Base-by-base conservation (phyloP, 2,113 vertebrate genomes). In the Accipiter virgatus region DNA sequence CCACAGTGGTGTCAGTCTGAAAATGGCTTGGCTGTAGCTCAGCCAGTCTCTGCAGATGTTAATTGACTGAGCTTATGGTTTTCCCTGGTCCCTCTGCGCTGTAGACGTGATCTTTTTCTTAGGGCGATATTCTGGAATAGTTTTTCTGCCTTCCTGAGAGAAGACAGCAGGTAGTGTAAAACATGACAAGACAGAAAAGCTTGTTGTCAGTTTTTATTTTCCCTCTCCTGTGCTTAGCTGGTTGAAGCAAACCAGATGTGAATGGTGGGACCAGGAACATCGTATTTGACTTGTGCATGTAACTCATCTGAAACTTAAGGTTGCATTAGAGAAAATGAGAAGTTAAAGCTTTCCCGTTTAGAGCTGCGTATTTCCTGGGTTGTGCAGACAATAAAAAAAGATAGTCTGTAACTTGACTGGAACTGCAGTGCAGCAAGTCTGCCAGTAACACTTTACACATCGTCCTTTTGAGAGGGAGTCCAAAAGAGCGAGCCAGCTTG, bases 361-460 rank as follows among this genome's bases (percentile, higher is more conserved):
- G 47, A 89, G 66, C 45, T 91, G 48, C 4, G 0, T 59, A 13
- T 91, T 74, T 71, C 58, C 77, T 68, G 65, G 50, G 19, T 20
- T 89, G 75, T 82, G 27, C 63, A 47, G 67, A 45, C 56, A 67
- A 6, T 43, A 52, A 56, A 32, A 73, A 80, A 75, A 61, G 38
- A 36, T 50, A 78, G 38, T 48, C 34, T 42, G 65, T 59, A 59
- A 47, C 59, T 81, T 63, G 71, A 71, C 52, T 89, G 86, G 81
- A 90, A 21, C 88, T 96, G 93, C 94, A 94, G 88, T 96, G 95
- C 94, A 96, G 95, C 90, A 82, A 85, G 86, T 43, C 95, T 93
- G 93, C 87, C 93, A 93, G 83, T 45, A 59, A 66, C 65, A 32
- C 75, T 88, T 94, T 11, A 68, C 82, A 88, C n/a, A 8, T 75